These are phyloP conservation scores for Zonotrichia albicollis DNA, from an alignment of 2,797 vertebrate species.

Conservation along the genomic window DNA sequence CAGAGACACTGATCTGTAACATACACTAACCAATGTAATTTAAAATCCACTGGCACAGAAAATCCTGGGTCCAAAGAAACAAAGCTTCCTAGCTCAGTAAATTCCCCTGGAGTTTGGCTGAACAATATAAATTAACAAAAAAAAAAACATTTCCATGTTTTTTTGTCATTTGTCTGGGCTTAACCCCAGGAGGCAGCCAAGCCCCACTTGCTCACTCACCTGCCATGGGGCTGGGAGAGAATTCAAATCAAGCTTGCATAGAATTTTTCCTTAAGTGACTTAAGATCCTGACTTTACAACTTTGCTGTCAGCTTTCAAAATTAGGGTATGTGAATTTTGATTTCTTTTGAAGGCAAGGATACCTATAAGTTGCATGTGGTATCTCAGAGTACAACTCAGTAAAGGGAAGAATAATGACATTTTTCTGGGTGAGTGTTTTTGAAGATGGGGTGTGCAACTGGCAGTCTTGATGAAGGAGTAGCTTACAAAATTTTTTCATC, in stretches of 20 bases:
- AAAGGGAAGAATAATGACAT: neutral
- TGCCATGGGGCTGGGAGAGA: neutral
- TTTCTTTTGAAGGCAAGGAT: neutral
- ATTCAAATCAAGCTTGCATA: neutral
- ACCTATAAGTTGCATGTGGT: neutral
- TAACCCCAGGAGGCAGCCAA: neutral
- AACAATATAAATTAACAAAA: neutral
- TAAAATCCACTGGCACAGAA: neutral
- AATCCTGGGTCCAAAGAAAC: neutral
- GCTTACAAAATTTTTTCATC: neutral
- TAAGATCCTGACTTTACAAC: neutral
- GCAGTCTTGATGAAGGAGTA: neutral
- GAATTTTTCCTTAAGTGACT: neutral
- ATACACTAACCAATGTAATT: neutral
- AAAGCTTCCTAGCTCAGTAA: neutral
- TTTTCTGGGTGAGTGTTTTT: neutral
- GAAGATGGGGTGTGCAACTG: fast-evolving
- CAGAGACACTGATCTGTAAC: neutral
- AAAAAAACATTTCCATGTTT: neutral
- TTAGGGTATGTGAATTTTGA: neutral
- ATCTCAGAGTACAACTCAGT: neutral
- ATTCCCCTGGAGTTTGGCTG: neutral
- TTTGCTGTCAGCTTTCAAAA: neutral
- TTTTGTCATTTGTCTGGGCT: neutral
- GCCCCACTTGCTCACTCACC: neutral